Evolutionary conservation across 2,113 vertebrate genomes (phyloP).

Genomic region (Tachuris rubrigastra): DNA sequence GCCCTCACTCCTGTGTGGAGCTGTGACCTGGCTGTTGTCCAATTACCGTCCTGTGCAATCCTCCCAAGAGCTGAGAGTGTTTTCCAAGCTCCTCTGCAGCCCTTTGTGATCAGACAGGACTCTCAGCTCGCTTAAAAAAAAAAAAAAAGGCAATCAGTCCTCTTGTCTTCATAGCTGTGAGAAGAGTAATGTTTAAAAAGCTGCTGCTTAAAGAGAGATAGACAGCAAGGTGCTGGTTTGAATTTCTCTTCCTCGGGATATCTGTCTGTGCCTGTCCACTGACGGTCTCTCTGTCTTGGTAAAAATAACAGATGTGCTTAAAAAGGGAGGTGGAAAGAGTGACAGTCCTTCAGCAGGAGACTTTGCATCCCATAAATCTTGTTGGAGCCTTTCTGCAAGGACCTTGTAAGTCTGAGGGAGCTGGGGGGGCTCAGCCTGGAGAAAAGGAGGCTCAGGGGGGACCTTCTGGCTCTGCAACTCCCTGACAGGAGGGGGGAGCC

Average conservation of each 20-base stretch:
- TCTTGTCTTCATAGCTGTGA: neutral
- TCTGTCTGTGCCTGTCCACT: neutral
- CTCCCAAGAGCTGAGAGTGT: neutral
- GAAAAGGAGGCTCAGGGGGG: neutral
- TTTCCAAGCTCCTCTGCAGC: neutral
- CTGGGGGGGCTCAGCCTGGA: neutral
- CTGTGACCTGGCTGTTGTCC: neutral
- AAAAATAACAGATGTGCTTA: neutral
- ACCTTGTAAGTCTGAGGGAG: neutral
- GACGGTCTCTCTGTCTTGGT: neutral
- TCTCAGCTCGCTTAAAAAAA: neutral
- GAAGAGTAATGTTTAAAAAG: neutral
- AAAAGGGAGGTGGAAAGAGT: neutral
- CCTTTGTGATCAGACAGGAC: neutral
- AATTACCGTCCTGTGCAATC: neutral
- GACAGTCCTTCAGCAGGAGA: neutral
- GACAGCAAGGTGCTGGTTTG: neutral
- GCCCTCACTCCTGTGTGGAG: neutral
- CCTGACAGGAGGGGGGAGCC: neutral
- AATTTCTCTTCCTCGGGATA: neutral
- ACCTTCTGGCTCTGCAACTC: neutral
- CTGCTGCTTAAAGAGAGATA: neutral
- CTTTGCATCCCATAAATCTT: neutral
- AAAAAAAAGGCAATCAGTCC: neutral
- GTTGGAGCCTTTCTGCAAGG: neutral